Percentiles rank a stretch among this genome's conserved stretches.
These are phyloP conservation scores for Chrosomus eos DNA, from an alignment of 2,797 vertebrate genomes.

Conservation along the genomic window DNA sequence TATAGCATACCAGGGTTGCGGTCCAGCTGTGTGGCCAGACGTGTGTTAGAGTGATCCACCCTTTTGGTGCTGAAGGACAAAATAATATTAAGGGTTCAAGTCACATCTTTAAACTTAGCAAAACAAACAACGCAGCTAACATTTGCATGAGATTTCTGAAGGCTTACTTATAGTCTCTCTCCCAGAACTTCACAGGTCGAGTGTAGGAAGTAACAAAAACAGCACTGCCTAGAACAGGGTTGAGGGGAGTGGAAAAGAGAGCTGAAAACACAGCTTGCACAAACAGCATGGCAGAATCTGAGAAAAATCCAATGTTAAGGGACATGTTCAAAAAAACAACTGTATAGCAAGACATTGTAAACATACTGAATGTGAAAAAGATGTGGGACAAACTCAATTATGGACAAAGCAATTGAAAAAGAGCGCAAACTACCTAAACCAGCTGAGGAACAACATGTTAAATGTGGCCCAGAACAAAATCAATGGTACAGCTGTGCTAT, in stretches of 20 bases:
- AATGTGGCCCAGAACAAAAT: not conserved
- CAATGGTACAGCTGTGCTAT: not conserved
- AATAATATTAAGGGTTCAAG: constrained; percentile 41
- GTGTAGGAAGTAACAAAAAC: constrained; percentile 99
- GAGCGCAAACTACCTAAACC: not conserved
- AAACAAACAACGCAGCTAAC: not conserved
- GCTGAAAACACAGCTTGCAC: constrained; percentile 93
- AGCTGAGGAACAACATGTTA: not conserved
- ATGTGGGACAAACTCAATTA: not conserved
- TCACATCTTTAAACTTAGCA: not conserved
- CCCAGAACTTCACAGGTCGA: constrained; percentile 98
- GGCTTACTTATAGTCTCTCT: constrained; percentile 96
- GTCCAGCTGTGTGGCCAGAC: constrained; percentile 96
- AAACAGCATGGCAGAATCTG: constrained; percentile 98
- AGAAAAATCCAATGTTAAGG: constrained; percentile 77
- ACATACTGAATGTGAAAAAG: not conserved
- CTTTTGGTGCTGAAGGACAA: constrained; percentile 86
- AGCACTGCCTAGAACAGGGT: constrained; percentile 96
- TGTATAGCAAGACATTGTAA: not conserved
- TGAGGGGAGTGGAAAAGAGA: constrained; percentile 95
- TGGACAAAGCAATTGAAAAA: not conserved
- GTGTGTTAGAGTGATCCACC: constrained; percentile 98
- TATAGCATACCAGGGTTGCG: constrained; percentile 90
- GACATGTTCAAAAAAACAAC: constrained; percentile 36
- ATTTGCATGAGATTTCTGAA: not conserved